Conservation (phyloP, 2,797 vertebrate species). For the Trichosurus vulpecula region DNA sequence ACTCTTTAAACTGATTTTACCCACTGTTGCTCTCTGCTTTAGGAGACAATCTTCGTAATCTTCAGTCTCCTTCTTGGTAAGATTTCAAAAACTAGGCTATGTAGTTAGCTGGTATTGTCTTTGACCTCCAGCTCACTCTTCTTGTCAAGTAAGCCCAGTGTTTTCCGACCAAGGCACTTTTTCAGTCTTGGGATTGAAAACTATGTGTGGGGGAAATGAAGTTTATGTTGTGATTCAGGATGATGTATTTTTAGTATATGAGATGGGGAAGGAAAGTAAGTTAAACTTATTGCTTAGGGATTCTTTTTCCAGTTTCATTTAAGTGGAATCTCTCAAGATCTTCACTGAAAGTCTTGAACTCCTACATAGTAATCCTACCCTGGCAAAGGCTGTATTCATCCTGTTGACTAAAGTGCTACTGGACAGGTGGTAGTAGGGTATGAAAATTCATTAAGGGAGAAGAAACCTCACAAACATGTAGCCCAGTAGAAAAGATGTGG, state of each 20-base stretch:
- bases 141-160: neutral
- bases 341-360: neutral
- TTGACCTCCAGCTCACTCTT: neutral
- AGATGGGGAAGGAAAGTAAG: neutral
- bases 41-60: neutral
- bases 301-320: constrained; percentile 24
- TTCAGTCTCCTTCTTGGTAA: neutral
- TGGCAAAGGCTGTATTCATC: constrained; percentile 9
- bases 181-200: neutral
- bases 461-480: constrained; percentile 1
- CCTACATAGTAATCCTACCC: neutral
- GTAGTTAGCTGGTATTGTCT: neutral
- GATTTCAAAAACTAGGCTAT: neutral
- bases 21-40: neutral
- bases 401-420: constrained; percentile 42
- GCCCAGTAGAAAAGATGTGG: constrained; percentile 14
- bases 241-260: constrained; percentile 23
- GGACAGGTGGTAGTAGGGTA: constrained; percentile 26
- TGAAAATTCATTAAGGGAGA: neutral
- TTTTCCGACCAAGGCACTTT: neutral
- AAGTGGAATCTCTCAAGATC: constrained; percentile 2
- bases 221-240: constrained; percentile 13
- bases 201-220: neutral
- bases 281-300: neutral
- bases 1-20: neutral